Evolutionary conservation across 2,888 invertebrate species (phyloP).

Genomic region (Lucinisca nassula): DNA sequence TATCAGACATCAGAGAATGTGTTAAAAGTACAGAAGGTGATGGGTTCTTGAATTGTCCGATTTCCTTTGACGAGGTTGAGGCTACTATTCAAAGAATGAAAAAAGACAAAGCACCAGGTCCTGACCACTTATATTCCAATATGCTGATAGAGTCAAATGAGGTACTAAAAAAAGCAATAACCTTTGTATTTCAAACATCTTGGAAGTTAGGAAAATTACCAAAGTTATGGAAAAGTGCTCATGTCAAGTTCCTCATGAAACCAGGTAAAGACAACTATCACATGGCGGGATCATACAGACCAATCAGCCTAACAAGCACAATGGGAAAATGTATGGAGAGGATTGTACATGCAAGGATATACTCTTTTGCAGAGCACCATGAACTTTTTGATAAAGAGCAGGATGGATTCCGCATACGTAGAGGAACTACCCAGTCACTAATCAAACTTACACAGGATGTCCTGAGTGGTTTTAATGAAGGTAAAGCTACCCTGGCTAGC

Average conservation of each 20-base stretch:
- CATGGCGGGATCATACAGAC: slow-evolving; percentile 16
- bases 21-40: neutral
- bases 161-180: neutral
- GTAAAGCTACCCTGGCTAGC: neutral
- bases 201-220: slow-evolving; percentile 13
- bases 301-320: slow-evolving; percentile 40
- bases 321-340: too few relatives aligned
- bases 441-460: slow-evolving; percentile 16
- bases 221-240: slow-evolving; percentile 17
- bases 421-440: slow-evolving; percentile 18
- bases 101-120: slow-evolving; percentile 1
- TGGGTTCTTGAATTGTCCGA: neutral
- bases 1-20: neutral
- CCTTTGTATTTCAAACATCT: slow-evolving; percentile 1
- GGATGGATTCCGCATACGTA: slow-evolving; percentile 30
- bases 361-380: slow-evolving; percentile 16
- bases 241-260: slow-evolving; percentile 33
- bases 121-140: neutral
- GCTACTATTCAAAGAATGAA: neutral
- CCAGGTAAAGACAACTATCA: slow-evolving; percentile 21
- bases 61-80: neutral
- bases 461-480: slow-evolving; percentile 29
- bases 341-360: too few relatives aligned
- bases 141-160: neutral
- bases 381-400: slow-evolving; percentile 13